Base-by-base conservation (phyloP, 2,113 vertebrate species). In the Trogon melanurus region DNA sequence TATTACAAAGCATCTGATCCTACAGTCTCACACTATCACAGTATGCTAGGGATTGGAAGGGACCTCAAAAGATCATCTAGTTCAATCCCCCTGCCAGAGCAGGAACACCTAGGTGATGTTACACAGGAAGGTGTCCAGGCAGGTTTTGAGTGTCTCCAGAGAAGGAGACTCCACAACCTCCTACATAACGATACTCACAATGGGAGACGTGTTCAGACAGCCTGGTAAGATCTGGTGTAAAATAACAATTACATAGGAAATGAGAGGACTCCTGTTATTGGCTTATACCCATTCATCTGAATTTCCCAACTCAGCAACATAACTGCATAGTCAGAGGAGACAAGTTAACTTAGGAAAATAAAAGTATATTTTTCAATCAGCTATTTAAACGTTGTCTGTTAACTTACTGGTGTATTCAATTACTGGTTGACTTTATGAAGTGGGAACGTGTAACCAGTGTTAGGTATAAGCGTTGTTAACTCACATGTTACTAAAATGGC, bases 1-100 rank as follows among this genome's bases (percentile, higher is more conserved):
- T 79, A 89, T 85, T 96, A 97, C 48, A 70, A 97, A 96, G 81
- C 90, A 96, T 56, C 17, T 50, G 36, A 36, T 36, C 36, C 36
- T 36, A 36, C 36, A 36, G 36, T 36, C 36, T 36, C 36, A 36
- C 36, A 36, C 8, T 36, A 36, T 36, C 36, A 36, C 36, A 36
- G 36, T 36, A 36, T 36, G 36, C 36, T 36, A 36, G 36, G 36
- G 36, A 36, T 36, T 36, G 9, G 36, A 36, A 36, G 36, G 36
- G 36, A 36, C 36, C 36, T 36, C 36, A 36, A 36, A 36, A 36
- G 36, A 36, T 36, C 36, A 36, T 36, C 36, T 36, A 36, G 36
- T 36, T 9, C 36, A 36, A 36, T 36, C 36, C 36, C 36, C 36
- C 36, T 36, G 36, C 36, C 36, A 36, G 36, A 36, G 36, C 36